Percentiles rank a stretch among this genome's conserved stretches.
phyloP scores from a whole-genome alignment of 2,888 invertebrate species.

The Cynaeus angustus region DNA sequence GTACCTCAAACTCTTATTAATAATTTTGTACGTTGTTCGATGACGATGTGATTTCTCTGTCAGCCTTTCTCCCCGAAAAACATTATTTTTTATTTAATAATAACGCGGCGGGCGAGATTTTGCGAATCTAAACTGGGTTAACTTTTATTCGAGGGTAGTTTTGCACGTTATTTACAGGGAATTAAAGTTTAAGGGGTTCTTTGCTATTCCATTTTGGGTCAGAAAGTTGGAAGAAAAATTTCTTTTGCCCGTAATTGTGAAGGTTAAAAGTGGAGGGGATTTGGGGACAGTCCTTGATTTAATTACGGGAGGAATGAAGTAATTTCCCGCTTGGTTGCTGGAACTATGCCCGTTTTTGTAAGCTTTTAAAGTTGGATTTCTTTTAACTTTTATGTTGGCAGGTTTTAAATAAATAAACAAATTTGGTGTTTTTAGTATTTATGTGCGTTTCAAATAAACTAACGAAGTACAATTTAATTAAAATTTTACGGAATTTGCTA shows the following conservation, averaged over 20 bases:
- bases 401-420: too few relatives aligned
- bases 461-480: too few relatives aligned
- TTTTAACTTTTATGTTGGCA: too few relatives aligned
- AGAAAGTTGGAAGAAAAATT: too few relatives aligned
- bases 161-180: background rate
- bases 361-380: conserved; percentile 1
- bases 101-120: conserved; percentile 3
- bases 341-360: conserved; percentile 14
- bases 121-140: conserved; percentile 26
- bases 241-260: too few relatives aligned
- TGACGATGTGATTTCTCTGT: background rate
- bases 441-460: too few relatives aligned
- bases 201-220: too few relatives aligned
- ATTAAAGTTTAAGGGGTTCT: background rate
- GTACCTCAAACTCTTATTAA: conserved; percentile 1
- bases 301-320: conserved; percentile 14
- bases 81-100: conserved; percentile 36
- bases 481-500: background rate
- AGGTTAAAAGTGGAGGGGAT: too few relatives aligned
- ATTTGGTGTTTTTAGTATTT: too few relatives aligned
- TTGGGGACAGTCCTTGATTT: background rate
- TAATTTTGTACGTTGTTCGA: background rate
- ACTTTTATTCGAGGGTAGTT: background rate
- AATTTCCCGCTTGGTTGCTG: conserved; percentile 21
- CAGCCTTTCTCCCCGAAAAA: conserved; percentile 1